Base-by-base conservation (phyloP, 1,140 invertebrate genomes). In the Diorhabda sublineata region DNA sequence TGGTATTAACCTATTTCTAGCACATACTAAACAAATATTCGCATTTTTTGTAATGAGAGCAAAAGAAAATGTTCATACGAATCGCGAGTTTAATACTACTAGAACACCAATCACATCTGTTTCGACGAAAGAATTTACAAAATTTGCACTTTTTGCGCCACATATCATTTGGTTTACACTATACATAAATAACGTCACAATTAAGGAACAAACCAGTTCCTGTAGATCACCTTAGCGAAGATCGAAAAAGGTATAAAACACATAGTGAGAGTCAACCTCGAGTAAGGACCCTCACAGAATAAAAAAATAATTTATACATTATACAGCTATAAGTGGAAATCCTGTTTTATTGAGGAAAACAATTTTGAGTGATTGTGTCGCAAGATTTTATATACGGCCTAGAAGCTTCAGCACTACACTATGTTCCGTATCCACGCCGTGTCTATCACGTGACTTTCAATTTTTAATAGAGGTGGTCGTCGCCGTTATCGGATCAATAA, bases 391-490 rank as follows among this genome's bases (percentile, higher is more conserved):
- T 52, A 52, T 52, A 52, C 47, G 47, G 47, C 47, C 47, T 3
- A 4, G 47, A 52, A 52, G 47, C 47, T 2, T 6, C 6, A 8
- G 47, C n/a, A 52, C 47, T 6, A 52, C 47, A 52, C 47, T 52
- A 8, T 52, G 6, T 52, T 52, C 47, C 47, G 6, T n/a, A n/a
- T 52, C 2, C 47, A 52, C 47, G 47, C 47, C 47, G 47, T 52
- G n/a, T 52, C 47, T n/a, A n/a, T 52, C 47, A 52, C 47, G 47
- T 52, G 47, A 52, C 47, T 52, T 52, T 52, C 47, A 52, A 52
- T 52, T 52, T 52, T 52, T 52, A 3, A 52, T 52, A 52, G 47
- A 52, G 47, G 47, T n/a, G 47, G 47, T 4, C 47, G 47, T n/a
- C 2, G 4, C 3, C 47, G 47, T 52, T 52, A 52, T n/a, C 47